Percentiles rank a stretch among this genome's conserved stretches.
phyloP scores from a whole-genome alignment of 2,888 invertebrate species.

The Erpobdella octoculata region DNA sequence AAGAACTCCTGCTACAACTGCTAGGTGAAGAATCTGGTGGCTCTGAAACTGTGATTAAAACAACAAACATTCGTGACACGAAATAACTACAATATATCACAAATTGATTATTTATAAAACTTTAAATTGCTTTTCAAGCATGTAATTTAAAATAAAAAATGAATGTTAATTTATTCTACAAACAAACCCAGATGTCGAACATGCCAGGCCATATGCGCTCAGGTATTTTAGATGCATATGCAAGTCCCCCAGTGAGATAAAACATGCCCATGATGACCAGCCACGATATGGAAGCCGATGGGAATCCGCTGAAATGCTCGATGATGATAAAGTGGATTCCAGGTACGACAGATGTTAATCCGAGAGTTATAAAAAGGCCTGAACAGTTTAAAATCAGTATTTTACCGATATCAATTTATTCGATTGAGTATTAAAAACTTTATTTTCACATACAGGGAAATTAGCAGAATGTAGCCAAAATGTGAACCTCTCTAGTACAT shows the following conservation, averaged over 20 bases:
- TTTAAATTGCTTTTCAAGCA: neutral
- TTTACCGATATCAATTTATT: no score
- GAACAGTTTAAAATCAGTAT: neutral
- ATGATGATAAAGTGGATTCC: conserved; percentile 34
- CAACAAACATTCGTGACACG: neutral
- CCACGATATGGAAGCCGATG: conserved; percentile 46
- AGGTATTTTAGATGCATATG: conserved; percentile 86
- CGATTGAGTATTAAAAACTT: no score
- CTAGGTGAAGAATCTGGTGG: conserved; percentile 38
- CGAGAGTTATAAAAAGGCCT: conserved; percentile 86
- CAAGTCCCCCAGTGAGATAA: conserved; percentile 83
- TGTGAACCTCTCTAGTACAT: neutral
- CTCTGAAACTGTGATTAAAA: conserved; percentile 35
- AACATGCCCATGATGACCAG: conserved; percentile 79
- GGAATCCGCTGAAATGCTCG: conserved; percentile 20
- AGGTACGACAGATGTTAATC: conserved; percentile 77
- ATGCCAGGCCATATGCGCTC: conserved; percentile 88
- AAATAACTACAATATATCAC: neutral
- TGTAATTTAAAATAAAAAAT: neutral
- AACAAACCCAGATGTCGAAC: conserved; percentile 80
- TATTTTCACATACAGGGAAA: no score
- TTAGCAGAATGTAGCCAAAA: neutral
- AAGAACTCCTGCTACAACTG: conserved; percentile 34
- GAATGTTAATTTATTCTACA: neutral
- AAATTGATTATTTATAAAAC: neutral